phyloP scores from a whole-genome alignment of 2,113 vertebrate genomes.

The Sorex araneus region DNA sequence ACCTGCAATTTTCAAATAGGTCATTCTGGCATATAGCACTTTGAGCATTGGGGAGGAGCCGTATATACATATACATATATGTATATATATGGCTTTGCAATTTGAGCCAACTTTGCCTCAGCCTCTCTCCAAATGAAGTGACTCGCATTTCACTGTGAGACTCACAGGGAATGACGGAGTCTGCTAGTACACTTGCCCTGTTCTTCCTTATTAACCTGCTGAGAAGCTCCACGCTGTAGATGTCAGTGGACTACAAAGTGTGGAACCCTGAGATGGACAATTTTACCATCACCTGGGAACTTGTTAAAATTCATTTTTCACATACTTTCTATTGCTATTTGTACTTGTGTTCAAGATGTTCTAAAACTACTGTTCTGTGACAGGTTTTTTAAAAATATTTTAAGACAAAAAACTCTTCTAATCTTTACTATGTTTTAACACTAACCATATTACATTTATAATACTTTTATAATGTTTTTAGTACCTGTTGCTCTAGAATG shows the following conservation, averaged over 20 bases:
- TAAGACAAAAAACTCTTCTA: slow-evolving; percentile 54
- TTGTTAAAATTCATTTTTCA: slow-evolving; percentile 22
- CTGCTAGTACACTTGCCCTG: background rate
- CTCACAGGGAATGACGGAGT: background rate
- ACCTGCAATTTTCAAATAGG: slow-evolving; percentile 26
- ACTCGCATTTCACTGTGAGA: background rate
- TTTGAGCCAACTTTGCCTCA: slow-evolving; percentile 13
- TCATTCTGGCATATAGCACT: background rate
- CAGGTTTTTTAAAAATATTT: slow-evolving; percentile 30
- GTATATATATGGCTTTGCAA: background rate
- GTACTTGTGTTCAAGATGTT: slow-evolving; percentile 42
- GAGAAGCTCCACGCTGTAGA: background rate
- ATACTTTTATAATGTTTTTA: slow-evolving; percentile 71
- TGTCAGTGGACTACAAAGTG: background rate
- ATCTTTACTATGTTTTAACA: slow-evolving; percentile 50
- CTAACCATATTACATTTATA: slow-evolving; percentile 53
- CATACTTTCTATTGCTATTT: slow-evolving; percentile 6
- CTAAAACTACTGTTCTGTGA: slow-evolving; percentile 39
- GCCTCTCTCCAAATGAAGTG: background rate
- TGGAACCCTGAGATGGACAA: background rate
- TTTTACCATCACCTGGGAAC: background rate
- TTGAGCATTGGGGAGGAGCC: background rate
- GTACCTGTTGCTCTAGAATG: slow-evolving; percentile 36
- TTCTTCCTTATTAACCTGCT: background rate
- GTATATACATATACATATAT: background rate